phyloP scores from a whole-genome alignment of 2,113 vertebrate genomes.

The Mustela nigripes region DNA sequence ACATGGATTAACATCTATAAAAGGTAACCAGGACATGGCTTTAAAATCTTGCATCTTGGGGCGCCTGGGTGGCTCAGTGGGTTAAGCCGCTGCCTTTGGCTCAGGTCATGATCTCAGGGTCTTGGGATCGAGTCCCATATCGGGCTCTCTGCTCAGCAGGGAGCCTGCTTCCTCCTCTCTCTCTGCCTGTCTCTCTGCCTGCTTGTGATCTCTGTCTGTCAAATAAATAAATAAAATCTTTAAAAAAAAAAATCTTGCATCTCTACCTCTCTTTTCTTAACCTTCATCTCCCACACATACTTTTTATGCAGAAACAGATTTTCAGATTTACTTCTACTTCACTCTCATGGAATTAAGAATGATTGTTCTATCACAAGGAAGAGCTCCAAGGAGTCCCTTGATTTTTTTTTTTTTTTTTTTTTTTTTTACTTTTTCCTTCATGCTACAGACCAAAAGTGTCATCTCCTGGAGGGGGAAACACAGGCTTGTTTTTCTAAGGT shows the following conservation, averaged over 20 bases:
- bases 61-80: too few relatives aligned
- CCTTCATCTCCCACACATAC: neutral
- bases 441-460: neutral
- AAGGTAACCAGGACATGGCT: neutral
- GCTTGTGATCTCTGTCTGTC: too few relatives aligned
- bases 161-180: too few relatives aligned
- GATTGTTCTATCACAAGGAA: neutral
- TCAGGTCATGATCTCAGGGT: too few relatives aligned
- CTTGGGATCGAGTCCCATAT: too few relatives aligned
- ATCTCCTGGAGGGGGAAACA: neutral
- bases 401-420: neutral
- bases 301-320: neutral
- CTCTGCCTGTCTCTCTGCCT: too few relatives aligned
- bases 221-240: too few relatives aligned
- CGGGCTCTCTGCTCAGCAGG: too few relatives aligned
- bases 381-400: neutral
- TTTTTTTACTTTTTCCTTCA: neutral
- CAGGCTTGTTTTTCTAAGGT: neutral
- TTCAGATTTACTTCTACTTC: neutral
- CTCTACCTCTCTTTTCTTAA: neutral
- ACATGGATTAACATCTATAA: neutral
- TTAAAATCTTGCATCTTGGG: neutral
- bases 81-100: too few relatives aligned
- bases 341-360: neutral
- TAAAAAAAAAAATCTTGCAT: neutral